These are phyloP conservation scores for Drosophila quinaria DNA, from an alignment of 2,888 invertebrate genomes.

Conservation along the genomic window DNA sequence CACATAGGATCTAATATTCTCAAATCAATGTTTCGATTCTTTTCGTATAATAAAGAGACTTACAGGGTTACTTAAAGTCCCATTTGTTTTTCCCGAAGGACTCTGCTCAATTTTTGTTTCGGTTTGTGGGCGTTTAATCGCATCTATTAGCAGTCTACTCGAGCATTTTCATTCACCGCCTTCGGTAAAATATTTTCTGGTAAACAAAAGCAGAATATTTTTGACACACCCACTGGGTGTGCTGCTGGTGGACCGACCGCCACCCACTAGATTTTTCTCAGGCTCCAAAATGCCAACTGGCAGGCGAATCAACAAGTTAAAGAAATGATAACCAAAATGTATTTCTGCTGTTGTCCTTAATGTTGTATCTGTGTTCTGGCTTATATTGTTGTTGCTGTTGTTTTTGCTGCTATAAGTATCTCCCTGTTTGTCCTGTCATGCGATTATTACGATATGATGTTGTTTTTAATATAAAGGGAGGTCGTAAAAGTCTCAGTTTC, in stretches of 20 bases:
- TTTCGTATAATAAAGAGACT: neutral
- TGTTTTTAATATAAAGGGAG: neutral
- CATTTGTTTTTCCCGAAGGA: neutral
- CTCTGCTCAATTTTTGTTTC: conserved; percentile 32
- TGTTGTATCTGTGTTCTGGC: conserved; percentile 26
- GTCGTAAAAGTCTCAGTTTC: conserved; percentile 13
- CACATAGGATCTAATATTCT: too few relatives aligned
- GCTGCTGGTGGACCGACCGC: neutral
- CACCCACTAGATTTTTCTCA: neutral
- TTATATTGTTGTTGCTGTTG: conserved; percentile 18
- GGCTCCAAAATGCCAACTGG: conserved; percentile 36
- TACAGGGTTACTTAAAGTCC: conserved; percentile 13
- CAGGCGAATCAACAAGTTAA: conserved; percentile 56
- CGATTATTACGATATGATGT: conserved; percentile 39
- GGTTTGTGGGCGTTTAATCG: conserved; percentile 76
- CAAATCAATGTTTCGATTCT: too few relatives aligned
- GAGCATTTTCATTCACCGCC: conserved; percentile 48
- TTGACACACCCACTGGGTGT: conserved; percentile 33
- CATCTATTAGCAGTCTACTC: conserved; percentile 69
- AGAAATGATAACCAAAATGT: conserved; percentile 42
- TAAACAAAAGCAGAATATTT: conserved; percentile 50
- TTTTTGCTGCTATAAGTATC: neutral
- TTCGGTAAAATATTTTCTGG: conserved; percentile 31
- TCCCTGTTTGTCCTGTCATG: conserved; percentile 15
- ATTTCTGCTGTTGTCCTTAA: conserved; percentile 33